Base-by-base conservation (phyloP, 1,140 invertebrate species). In the Cotesia vestalis region DNA sequence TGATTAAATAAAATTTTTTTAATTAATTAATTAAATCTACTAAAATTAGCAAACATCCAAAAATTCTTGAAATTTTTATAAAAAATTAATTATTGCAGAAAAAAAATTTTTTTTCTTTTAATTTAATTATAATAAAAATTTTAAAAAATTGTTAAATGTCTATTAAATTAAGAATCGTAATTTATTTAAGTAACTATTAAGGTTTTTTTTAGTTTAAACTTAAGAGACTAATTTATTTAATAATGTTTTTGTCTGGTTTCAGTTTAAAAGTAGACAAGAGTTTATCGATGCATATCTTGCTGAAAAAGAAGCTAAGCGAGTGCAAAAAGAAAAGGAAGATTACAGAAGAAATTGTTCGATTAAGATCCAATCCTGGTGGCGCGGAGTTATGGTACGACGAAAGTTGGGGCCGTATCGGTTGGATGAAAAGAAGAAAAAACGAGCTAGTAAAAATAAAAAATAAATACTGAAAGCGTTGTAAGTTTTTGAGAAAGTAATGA, bases 331-430 rank as follows among this genome's bases (percentile, higher is more conserved):
- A 51, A 76, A 69, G 8, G 81, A 84, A 61, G 77, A 79, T 27
- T 76, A 80, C 63, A 76, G 79, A 66, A 77, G 75, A 69, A 75
- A 73, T 55, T 83, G 84, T 69, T 84, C 85, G 5, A 86, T 84
- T 40, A 85, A 79, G 73, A 91, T 92, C 64, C 90, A 91, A 81
- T 89, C 92, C 0, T 93, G 91, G 89, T 93, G 91, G 91, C 87
- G 91, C 68, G 91, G 91, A 11, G 81, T 90, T 11, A 91, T 92
- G 91, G 91, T 92, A 17, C 88, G 91, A 11, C 85, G 89, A 70
- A 89, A 89, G 69, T 82, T 92, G 38, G 91, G 91, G 27, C 88
- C 88, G 34, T 92, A 89, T 80, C 87, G 88, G 74, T 78, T 78
- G 6, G 82, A 85, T 66, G 86, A 87, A 9, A 86, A 84, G 75